Evolutionary conservation across 2,797 vertebrate species (phyloP), one percentile per base, ranked within the genome.

Genomic region (Amphiprion clarkii): DNA sequence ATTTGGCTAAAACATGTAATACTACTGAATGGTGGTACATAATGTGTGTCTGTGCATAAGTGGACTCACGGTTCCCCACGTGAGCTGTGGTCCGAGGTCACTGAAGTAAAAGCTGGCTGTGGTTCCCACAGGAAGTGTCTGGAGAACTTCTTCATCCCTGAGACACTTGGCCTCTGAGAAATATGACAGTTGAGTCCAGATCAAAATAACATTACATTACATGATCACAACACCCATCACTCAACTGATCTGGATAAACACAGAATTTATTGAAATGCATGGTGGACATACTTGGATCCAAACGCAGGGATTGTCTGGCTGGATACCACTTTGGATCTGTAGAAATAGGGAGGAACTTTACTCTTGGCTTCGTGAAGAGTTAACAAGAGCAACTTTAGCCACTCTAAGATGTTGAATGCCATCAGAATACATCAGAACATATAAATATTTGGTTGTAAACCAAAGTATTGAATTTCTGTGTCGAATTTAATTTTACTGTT

Each of bases 251-350:
- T 23, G 4, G 2, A 57, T 59, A 51, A 27, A 65, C 62, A 48
- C 21, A 69, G 6, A 54, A 53, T 58, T 36, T 31, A 58, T 21
- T 19, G 39, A 53, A 29, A 68, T 27, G 27, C 21, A 29, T 29
- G 59, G 46, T 66, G 42, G 57, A 92, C 96, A 88, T 92, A 99
- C 98, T 99, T 81, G 98, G 95, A 83, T 98, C 97, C 88, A 98
- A 93, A 83, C 96, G 96, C 69, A 99, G 94, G 33, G 96, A 97
- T 85, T 99, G 98, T 72, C 97, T 95, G 74, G 98, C 97, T 0
- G 97, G 96, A 88, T 98, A 98, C 97, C 97, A 98, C 79, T 97
- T 96, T 21, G 96, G 96, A 93, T 99, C 98, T 99, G 93, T 42
- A 23, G 44, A 64, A 62, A 83, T 64, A 17, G 36, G 71, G 71